Conservation (phyloP, 1,140 invertebrate genomes). For the Chironomus striatipennis region DNA sequence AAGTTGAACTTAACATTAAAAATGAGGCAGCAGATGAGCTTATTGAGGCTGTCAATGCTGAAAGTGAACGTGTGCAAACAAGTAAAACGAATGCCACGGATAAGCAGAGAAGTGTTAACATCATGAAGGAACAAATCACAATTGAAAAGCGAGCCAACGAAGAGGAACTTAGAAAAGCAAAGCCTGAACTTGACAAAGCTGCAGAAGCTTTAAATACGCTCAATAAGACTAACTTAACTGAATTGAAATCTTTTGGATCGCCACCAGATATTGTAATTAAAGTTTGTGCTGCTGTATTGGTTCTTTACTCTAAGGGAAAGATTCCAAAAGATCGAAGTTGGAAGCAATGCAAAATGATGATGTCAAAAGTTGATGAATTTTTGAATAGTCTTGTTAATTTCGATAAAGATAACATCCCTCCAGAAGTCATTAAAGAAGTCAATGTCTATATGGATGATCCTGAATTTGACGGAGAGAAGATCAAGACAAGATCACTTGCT, state of each 20-base stretch:
- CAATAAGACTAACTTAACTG: conserved; percentile 89
- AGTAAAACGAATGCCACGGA: conserved; percentile 69
- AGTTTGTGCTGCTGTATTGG: conserved; percentile 79
- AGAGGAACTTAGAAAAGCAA: conserved; percentile 80
- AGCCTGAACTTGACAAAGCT: conserved; percentile 81
- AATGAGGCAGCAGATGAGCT: conserved; percentile 84
- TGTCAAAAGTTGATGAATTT: conserved; percentile 77
- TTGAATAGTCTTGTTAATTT: conserved; percentile 77
- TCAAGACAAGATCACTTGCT: conserved; percentile 77
- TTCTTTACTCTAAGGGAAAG: conserved; percentile 78
- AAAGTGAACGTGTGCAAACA: conserved; percentile 81
- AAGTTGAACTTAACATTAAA: conserved; percentile 70
- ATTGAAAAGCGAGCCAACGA: conserved; percentile 66
- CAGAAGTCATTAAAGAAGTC: conserved; percentile 70
- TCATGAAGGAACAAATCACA: conserved; percentile 76
- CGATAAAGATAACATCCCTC: conserved; percentile 89
- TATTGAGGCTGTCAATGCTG: conserved; percentile 79
- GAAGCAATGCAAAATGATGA: conserved; percentile 83
- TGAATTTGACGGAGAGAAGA: conserved; percentile 80
- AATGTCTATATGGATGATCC: conserved; percentile 49
- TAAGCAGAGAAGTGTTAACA: conserved; percentile 85
- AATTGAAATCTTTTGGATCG: conserved; percentile 86
- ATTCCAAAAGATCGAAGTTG: conserved; percentile 88
- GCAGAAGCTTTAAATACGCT: conserved; percentile 85
- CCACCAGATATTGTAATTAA: conserved; percentile 74